phyloP scores from a whole-genome alignment of 2,888 invertebrate genomes.

The Luperina testacea region DNA sequence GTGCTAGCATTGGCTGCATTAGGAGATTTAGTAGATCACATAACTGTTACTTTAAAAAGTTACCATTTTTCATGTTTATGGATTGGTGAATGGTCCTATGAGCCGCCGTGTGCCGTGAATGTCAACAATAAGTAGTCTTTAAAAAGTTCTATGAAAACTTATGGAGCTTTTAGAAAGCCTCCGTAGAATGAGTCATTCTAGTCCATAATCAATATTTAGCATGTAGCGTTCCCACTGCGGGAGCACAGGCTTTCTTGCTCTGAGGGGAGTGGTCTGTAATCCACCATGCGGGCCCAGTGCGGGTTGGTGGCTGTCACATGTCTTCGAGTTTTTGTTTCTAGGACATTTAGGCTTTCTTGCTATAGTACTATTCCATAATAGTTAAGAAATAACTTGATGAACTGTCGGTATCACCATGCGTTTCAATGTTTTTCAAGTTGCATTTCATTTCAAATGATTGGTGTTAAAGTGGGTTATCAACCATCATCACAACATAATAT shows the following conservation, averaged over 20 bases:
- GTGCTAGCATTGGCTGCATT: conserved; percentile 33
- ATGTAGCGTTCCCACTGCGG: too few species aligned
- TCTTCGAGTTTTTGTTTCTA: neutral
- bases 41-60: conserved; percentile 18
- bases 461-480: neutral
- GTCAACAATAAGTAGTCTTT: neutral
- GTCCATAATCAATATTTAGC: neutral
- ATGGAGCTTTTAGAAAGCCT: too few species aligned
- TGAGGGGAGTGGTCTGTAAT: too few species aligned
- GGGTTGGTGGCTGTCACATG: neutral
- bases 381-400: neutral
- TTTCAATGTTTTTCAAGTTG: neutral
- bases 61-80: neutral
- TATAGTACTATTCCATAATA: neutral
- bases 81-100: neutral
- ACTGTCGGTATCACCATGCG: neutral
- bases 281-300: neutral
- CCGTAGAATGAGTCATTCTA: neutral
- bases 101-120: neutral
- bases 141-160: neutral
- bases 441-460: neutral
- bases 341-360: neutral
- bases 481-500: neutral
- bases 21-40: conserved; percentile 29
- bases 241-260: neutral